Conservation (phyloP, 2,797 vertebrate genomes). For the Ctenopoma kingsleyae region DNA sequence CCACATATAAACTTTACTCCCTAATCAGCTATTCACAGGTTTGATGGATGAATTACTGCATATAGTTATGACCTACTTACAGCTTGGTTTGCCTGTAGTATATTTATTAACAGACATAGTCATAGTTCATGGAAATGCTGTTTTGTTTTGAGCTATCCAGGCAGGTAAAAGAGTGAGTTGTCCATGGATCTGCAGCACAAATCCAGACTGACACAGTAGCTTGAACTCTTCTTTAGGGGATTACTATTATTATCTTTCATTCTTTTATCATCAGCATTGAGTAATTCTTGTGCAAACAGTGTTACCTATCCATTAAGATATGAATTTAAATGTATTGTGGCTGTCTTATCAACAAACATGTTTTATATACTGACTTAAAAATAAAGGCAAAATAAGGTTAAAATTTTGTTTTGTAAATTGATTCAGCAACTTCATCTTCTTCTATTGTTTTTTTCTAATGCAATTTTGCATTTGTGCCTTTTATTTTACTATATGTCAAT, state of each 20-base stretch:
- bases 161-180: conserved; percentile 14
- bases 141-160: conserved; percentile 8
- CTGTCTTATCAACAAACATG: background rate
- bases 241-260: conserved; percentile 14
- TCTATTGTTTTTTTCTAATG: conserved; percentile 18
- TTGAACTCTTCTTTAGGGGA: conserved; percentile 33
- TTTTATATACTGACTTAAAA: conserved; percentile 1
- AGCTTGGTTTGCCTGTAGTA: background rate
- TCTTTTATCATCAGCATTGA: conserved; percentile 2
- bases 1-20: background rate
- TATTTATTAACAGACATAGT: conserved; percentile 6
- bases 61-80: background rate
- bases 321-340: background rate
- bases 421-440: background rate
- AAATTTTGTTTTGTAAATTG: conserved; percentile 1
- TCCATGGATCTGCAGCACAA: conserved; percentile 9
- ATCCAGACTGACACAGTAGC: conserved; percentile 15
- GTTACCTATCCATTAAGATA: conserved; percentile 14
- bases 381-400: background rate
- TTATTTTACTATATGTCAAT: background rate
- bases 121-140: conserved; percentile 11
- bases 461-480: conserved; percentile 4
- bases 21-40: conserved; percentile 5
- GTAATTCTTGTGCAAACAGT: conserved; percentile 18
- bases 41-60: conserved; percentile 7